Evolutionary conservation across 2,797 vertebrate species (phyloP), one percentile per base, ranked within the genome.

Genomic region (Sebastes steindachneri): DNA sequence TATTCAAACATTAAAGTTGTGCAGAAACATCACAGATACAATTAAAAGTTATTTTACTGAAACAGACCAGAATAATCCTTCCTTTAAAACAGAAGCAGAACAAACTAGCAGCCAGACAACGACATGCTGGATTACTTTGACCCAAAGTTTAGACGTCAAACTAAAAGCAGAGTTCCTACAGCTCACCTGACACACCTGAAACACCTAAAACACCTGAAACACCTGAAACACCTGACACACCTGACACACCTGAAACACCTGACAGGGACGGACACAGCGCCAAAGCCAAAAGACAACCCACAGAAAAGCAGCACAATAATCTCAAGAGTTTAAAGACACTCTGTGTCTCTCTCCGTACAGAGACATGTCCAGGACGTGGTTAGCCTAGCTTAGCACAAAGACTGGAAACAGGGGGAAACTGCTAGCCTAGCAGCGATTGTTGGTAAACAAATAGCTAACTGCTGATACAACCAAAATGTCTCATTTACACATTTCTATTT

Each of bases 31-130:
- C 21, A 57, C 41, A 15, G 35, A 58, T n/a, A 67, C 53, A 63
- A 6, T 7, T 3, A 45, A 31, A 3, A 21, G 11, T 53, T 35
- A 17, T 67, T 48, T 35, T 17, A 73, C 25, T 73, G 45, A 72
- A 53, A 41, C 12, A 68, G 41, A 45, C 9, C 28, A 29, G 65
- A 82, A 81, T 9, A 75, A 55, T 12, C 25, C 17, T 10, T 17
- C 62, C 23, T 48, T 4, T 59, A 51, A 73, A 31, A 78, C 33
- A 77, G 26, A 28, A 48, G 35, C 73, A 76, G 63, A 41, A 60
- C 53, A 68, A 68, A 58, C 73, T 37, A 79, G 17, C 59, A 75
- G 68, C 58, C 53, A 15, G 25, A 26, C 9, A 31, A 73, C 70
- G 31, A 53, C 58, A 17, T 62, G 15, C 58, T 35, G 21, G 35